Evolutionary conservation across 2,113 vertebrate genomes (phyloP).

Genomic region (Platanista minor): DNA sequence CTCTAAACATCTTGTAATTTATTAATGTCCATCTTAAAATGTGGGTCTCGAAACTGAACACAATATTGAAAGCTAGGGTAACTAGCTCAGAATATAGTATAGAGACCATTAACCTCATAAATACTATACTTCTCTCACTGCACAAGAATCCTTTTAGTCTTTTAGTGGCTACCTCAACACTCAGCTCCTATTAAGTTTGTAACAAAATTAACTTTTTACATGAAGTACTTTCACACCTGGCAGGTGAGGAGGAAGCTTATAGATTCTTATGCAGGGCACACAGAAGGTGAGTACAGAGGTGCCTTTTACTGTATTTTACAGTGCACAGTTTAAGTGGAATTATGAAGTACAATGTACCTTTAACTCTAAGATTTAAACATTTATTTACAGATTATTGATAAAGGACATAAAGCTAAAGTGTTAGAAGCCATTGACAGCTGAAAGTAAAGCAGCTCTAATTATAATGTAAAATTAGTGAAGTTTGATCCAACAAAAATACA

Average conservation of each 20-base stretch:
- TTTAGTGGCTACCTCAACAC: background rate
- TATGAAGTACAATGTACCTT: background rate
- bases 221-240: background rate
- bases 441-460: background rate
- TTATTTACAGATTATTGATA: background rate
- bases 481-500: background rate
- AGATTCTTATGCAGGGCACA: slow-evolving; percentile 8
- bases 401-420: background rate
- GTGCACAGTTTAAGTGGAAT: background rate
- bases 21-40: background rate
- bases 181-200: background rate
- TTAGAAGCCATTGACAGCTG: background rate
- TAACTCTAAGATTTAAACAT: background rate
- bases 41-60: background rate
- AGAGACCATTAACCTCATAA: background rate
- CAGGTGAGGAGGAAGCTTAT: background rate
- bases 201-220: background rate
- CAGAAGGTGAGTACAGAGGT: background rate
- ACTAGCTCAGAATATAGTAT: background rate
- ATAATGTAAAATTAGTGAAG: background rate
- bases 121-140: background rate
- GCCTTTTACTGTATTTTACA: background rate
- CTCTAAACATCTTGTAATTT: background rate
- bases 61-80: background rate
- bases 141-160: background rate